Conservation (phyloP, 1,140 invertebrate genomes). For the Gryon sp. region DNA sequence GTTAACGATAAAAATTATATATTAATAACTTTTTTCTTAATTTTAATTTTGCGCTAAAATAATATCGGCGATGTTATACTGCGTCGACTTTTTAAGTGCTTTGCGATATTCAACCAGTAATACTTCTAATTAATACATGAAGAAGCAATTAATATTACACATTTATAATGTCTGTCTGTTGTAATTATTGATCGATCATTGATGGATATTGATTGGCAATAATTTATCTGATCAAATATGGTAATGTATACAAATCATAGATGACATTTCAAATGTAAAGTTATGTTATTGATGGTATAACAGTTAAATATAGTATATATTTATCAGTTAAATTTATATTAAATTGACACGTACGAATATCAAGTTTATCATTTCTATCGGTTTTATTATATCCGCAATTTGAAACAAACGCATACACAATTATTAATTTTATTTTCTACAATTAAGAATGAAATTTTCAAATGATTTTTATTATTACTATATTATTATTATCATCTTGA, state of each 20-base stretch:
- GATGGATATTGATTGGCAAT: constrained; percentile 29
- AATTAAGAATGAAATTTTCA: too few relatives aligned
- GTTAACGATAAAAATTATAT: constrained; percentile 7
- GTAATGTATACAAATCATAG: constrained; percentile 34
- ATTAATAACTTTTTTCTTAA: neutral
- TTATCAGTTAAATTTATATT: constrained; percentile 22
- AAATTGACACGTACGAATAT: constrained; percentile 23
- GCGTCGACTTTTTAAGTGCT: neutral
- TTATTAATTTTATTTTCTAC: too few relatives aligned
- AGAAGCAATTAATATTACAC: constrained; percentile 17
- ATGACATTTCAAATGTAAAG: constrained; percentile 4
- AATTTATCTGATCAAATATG: constrained; percentile 50
- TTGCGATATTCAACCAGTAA: constrained; percentile 15
- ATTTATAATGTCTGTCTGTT: constrained; percentile 4
- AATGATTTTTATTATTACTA: neutral
- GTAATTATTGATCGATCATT: constrained; percentile 24
- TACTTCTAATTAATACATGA: constrained; percentile 4
- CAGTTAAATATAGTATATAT: too few relatives aligned
- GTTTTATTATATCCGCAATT: too few relatives aligned
- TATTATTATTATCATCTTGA: neutral
- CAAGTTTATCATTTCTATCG: too few relatives aligned
- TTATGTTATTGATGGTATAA: constrained; percentile 34
- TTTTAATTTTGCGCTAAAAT: constrained; percentile 2
- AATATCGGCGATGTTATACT: neutral
- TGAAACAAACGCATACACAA: too few relatives aligned